These are phyloP conservation scores for Pipistrellus nathusii DNA, from an alignment of 2,797 vertebrate species.

Conservation along the genomic window DNA sequence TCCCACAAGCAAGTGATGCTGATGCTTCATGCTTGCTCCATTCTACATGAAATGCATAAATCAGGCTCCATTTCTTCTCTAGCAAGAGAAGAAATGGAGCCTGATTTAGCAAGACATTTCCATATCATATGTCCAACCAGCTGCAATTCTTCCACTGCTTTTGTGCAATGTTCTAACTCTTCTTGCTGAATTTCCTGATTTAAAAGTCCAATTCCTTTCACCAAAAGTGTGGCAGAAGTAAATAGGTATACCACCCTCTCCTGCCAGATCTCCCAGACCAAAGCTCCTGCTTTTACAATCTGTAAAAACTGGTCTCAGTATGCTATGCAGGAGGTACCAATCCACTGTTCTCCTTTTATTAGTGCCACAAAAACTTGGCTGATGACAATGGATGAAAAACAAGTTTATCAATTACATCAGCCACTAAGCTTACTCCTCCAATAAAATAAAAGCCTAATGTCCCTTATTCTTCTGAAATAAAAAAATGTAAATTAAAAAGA, in stretches of 20 bases:
- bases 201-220: conserved; percentile 58
- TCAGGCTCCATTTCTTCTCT: too few species aligned
- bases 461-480: background rate
- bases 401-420: background rate
- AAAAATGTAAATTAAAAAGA: background rate
- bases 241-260: background rate
- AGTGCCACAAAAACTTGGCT: background rate
- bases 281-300: background rate
- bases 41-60: conserved; percentile 11
- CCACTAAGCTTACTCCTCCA: background rate
- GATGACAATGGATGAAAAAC: background rate
- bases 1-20: background rate
- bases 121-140: conserved; percentile 37
- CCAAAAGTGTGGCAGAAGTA: conserved; percentile 38
- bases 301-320: background rate
- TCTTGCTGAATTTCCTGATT: background rate
- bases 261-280: background rate
- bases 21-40: background rate
- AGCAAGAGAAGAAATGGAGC: conserved; percentile 54
- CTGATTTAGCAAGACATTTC: conserved; percentile 79
- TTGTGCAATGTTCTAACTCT: conserved; percentile 40
- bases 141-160: conserved; percentile 76
- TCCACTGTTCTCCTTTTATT: background rate
- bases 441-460: background rate
- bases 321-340: background rate